These are phyloP conservation scores for Polydrusus tereticollis DNA, from an alignment of 2,888 invertebrate species.

Conservation along the genomic window DNA sequence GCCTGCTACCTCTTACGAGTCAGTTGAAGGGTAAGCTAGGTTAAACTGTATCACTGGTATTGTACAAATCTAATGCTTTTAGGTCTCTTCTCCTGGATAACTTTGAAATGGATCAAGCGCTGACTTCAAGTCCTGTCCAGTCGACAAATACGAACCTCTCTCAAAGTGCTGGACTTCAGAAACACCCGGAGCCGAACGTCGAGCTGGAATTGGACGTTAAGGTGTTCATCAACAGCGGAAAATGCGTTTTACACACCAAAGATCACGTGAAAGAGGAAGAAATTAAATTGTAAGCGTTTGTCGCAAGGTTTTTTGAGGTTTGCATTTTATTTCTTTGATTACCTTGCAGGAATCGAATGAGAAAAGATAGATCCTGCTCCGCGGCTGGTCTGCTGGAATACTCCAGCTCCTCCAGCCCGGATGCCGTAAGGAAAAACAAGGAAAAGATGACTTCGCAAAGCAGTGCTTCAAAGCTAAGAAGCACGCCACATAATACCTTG, in stretches of 20 bases:
- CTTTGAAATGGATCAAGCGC: conserved; percentile 50
- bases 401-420: conserved; percentile 63
- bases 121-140: conserved; percentile 53
- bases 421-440: conserved; percentile 64
- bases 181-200: conserved; percentile 88
- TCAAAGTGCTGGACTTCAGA: conserved; percentile 59
- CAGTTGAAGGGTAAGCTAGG: conserved; percentile 58
- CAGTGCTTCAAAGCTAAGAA: conserved; percentile 62
- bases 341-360: conserved; percentile 71
- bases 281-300: conserved; percentile 68
- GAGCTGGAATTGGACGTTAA: conserved; percentile 97
- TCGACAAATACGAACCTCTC: conserved; percentile 50
- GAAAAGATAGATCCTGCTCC: conserved; percentile 75
- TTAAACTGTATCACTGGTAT: neutral
- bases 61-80: no score
- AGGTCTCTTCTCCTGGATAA: conserved; percentile 54
- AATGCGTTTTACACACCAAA: conserved; percentile 96
- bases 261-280: conserved; percentile 80
- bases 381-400: conserved; percentile 65
- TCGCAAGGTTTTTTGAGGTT: neutral
- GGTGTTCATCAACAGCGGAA: conserved; percentile 95
- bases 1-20: conserved; percentile 63
- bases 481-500: conserved; percentile 65
- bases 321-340: neutral
- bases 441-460: conserved; percentile 62